These are phyloP conservation scores for Pollicipes pollicipes DNA, from an alignment of 1,140 invertebrate genomes.

Conservation along the genomic window DNA sequence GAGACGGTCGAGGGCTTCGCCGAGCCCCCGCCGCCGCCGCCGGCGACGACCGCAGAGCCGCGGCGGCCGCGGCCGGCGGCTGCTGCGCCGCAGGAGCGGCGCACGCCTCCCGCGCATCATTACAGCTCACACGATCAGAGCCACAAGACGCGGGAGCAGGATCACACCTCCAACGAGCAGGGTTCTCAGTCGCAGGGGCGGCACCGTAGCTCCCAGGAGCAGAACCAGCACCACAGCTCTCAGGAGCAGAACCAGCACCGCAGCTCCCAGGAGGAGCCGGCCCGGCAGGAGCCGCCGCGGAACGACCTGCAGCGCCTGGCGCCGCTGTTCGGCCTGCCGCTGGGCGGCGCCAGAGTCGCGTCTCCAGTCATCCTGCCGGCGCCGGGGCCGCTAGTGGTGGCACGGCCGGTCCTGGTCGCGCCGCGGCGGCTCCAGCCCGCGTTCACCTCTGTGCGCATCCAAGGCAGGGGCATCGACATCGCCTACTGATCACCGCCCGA, in stretches of 20 bases:
- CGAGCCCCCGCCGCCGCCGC: neutral
- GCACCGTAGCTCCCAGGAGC: neutral
- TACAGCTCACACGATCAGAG: neutral
- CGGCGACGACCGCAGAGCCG: neutral
- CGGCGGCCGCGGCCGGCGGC: too few species aligned
- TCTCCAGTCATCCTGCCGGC: neutral
- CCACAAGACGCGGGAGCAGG: neutral
- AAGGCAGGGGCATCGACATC: neutral
- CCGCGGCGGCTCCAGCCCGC: neutral
- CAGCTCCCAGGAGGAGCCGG: neutral
- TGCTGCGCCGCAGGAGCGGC: neutral
- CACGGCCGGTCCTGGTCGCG: neutral
- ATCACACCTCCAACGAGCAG: too few species aligned
- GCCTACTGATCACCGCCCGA: slow-evolving; percentile 1
- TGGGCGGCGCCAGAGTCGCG: too few species aligned
- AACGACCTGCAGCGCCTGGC: neutral
- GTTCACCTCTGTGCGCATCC: neutral
- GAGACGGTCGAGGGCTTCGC: neutral
- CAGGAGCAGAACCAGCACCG: neutral
- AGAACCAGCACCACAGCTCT: neutral
- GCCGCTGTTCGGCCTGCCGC: neutral
- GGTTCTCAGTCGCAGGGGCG: too few species aligned
- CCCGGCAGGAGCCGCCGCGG: neutral
- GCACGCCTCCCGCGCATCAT: neutral
- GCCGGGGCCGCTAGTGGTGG: neutral